Base-by-base conservation (phyloP, 2,888 invertebrate species). In the Drosophila flavopinicola region DNA sequence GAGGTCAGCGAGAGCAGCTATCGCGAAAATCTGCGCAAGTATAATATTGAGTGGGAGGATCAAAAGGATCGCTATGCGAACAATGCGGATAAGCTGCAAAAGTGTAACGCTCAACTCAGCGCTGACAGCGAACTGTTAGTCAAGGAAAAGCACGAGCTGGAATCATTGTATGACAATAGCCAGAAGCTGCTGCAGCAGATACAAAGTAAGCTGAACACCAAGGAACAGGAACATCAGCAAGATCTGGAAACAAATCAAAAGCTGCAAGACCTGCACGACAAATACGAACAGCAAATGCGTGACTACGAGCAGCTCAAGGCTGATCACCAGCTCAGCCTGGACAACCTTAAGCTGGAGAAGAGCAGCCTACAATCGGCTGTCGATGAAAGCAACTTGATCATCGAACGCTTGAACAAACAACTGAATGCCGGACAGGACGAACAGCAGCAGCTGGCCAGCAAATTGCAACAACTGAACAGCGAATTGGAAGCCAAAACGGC, bases 21-120 rank as follows among this genome's bases (percentile, higher is more conserved):
- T 10, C 73, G 89, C 1, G 69, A 69, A 6, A 88, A 85, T 39
- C 42, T 89, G 9, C 79, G 75, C 6, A 79, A 69, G 15, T 86
- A 79, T 48, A 87, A 78, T 17, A 33, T 44, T 2, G 78, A 86
- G 13, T 87, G 89, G 88, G 73, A 45, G 32, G 67, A 78, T 2
- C 37, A 32, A 13, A 77, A 45, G 15, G 63, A 60, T 0, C 20
- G 23, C 0, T 87, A 87, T 45, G 78, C 85, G 27, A 15, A 4
- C 3, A 63, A 9, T 1, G 47, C 87, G n/a, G 17, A 59, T 7
- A 37, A 42, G 0, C 27, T 88, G 4, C 33, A 75, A 13, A 37
- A 52, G 0, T 25, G 60, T 49, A 54, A 75, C 57, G 20, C 38
- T 9, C 48, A 60, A 44, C 42, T 52, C 41, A 47, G 45, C 23